Evolutionary conservation across 2,888 invertebrate genomes (phyloP).

Genomic region (Eupithecia dodoneata): DNA sequence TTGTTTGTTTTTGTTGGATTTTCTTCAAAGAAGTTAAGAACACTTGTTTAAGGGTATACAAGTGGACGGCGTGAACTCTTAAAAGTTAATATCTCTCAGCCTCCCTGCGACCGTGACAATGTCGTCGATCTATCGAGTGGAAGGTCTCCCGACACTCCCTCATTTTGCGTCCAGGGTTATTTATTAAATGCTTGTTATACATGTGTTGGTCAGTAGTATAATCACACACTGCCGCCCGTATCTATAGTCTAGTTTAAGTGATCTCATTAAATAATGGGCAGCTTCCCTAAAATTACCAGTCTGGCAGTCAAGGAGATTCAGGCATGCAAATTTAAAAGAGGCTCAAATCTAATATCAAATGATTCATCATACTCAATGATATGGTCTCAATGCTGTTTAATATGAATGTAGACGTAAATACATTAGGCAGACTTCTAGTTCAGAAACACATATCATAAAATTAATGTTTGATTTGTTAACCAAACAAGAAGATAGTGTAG

Average conservation of each 20-base stretch:
- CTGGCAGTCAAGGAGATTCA: neutral
- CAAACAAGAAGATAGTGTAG: constrained; percentile 3
- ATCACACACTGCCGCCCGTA: neutral
- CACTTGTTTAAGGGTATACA: no score
- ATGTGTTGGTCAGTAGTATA: neutral
- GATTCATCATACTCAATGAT: neutral
- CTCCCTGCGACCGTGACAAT: no score
- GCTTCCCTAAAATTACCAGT: neutral
- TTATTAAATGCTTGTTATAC: neutral
- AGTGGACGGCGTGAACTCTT: no score
- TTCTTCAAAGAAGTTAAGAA: no score
- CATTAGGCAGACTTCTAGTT: neutral
- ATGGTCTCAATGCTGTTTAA: neutral
- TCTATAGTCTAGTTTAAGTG: neutral
- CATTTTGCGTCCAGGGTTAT: no score
- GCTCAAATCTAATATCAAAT: neutral
- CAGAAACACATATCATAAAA: neutral
- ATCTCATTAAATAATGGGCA: neutral
- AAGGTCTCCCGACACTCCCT: neutral
- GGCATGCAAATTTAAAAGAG: neutral
- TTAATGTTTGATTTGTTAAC: constrained; percentile 11
- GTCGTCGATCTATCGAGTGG: no score
- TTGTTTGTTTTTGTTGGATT: no score
- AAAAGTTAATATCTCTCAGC: no score
- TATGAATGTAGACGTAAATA: neutral